phyloP scores from a whole-genome alignment of 2,797 vertebrate genomes.

The Simalia tracyae region DNA sequence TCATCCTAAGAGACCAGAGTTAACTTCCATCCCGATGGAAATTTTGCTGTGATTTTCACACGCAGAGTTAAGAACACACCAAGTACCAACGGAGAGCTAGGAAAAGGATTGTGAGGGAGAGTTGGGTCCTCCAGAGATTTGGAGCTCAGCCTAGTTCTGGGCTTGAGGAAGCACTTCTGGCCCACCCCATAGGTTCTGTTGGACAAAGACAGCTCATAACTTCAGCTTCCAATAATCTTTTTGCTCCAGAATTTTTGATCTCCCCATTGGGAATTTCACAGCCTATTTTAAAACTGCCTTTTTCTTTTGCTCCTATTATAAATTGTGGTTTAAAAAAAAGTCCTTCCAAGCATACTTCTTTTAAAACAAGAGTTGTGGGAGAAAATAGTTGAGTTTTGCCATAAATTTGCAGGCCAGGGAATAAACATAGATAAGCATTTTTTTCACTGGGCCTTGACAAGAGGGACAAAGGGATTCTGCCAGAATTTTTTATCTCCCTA shows the following conservation, averaged over 20 bases:
- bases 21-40: not conserved
- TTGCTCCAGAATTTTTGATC: slow-evolving; percentile 1
- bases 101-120: not conserved
- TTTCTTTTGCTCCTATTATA: not conserved
- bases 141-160: not conserved
- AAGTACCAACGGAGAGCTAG: not conserved
- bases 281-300: slow-evolving; percentile 9
- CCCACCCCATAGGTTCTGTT: not conserved
- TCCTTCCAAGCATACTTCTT: not conserved
- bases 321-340: slow-evolving; percentile 2
- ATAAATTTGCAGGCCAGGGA: not conserved
- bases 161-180: not conserved
- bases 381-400: not conserved
- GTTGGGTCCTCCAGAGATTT: not conserved
- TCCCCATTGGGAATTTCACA: not conserved
- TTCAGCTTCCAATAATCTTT: not conserved
- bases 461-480: not conserved
- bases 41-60: not conserved
- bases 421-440: not conserved
- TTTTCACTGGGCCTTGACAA: not conserved
- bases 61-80: not conserved
- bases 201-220: not conserved
- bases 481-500: not conserved
- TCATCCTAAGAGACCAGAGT: not conserved
- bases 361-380: not conserved